phyloP scores from a whole-genome alignment of 2,888 invertebrate species.

The Erebia aethiops region DNA sequence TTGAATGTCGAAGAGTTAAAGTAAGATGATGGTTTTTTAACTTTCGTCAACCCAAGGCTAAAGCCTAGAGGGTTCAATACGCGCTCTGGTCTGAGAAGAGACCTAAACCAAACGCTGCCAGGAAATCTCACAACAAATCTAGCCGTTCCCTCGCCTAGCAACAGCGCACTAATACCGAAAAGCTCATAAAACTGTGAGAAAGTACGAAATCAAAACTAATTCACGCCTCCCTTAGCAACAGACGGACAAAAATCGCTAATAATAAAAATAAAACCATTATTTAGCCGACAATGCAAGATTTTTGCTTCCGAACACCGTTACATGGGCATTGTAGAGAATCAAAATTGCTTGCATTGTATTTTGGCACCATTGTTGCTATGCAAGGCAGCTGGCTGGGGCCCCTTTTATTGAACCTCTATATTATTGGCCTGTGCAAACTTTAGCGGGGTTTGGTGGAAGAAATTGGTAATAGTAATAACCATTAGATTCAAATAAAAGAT shows the following conservation, averaged over 20 bases:
- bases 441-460: slow-evolving; percentile 28
- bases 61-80: too few relatives aligned
- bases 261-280: slow-evolving; percentile 24
- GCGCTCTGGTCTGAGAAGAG: too few relatives aligned
- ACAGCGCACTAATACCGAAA: not conserved
- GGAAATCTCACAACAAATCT: too few relatives aligned
- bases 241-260: slow-evolving; percentile 7
- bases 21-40: too few relatives aligned
- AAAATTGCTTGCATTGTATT: slow-evolving; percentile 20
- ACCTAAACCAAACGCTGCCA: too few relatives aligned
- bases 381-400: slow-evolving; percentile 36
- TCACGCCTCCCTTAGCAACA: not conserved
- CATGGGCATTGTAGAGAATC: slow-evolving; percentile 6
- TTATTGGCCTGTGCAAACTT: not conserved
- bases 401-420: slow-evolving; percentile 14
- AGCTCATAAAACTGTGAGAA: not conserved
- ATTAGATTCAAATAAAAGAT: too few relatives aligned
- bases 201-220: not conserved
- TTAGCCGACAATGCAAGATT: slow-evolving; percentile 23
- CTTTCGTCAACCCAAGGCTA: too few relatives aligned
- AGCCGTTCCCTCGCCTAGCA: too few relatives aligned
- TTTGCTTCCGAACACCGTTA: slow-evolving; percentile 39
- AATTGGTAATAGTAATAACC: slow-evolving; percentile 30
- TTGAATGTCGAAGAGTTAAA: too few relatives aligned
- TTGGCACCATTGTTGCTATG: slow-evolving; percentile 41